Evolutionary conservation across 2,888 invertebrate genomes (phyloP).

Genomic region (Azorinus chamasolen): DNA sequence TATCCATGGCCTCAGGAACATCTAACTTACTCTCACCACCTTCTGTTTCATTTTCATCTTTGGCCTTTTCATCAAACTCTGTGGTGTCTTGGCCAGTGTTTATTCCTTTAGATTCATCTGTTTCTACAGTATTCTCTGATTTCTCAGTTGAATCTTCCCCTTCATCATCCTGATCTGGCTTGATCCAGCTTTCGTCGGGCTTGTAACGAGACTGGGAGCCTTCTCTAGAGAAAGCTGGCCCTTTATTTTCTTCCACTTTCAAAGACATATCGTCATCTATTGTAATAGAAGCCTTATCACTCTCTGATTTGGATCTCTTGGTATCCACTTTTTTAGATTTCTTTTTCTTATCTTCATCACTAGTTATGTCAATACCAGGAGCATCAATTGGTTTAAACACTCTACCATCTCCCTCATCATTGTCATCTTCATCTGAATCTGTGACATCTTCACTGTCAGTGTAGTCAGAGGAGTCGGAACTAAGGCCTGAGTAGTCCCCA

Average conservation of each 20-base stretch:
- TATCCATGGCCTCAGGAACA: slow-evolving; percentile 2
- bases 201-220: slow-evolving; percentile 54
- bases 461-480: slow-evolving; percentile 31
- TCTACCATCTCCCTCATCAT: slow-evolving; percentile 13
- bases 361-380: slow-evolving; percentile 27
- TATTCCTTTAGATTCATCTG: neutral
- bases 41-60: slow-evolving; percentile 27
- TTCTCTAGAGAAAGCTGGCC: slow-evolving; percentile 33
- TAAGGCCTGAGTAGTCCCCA: slow-evolving; percentile 13
- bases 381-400: slow-evolving; percentile 52
- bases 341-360: slow-evolving; percentile 10
- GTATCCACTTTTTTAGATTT: slow-evolving; percentile 25
- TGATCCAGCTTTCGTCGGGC: slow-evolving; percentile 73
- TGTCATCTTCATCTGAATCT: slow-evolving; percentile 7
- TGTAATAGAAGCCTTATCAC: slow-evolving; percentile 43
- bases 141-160: slow-evolving; percentile 16
- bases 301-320: slow-evolving; percentile 49
- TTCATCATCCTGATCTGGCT: slow-evolving; percentile 46
- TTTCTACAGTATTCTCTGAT: slow-evolving; percentile 1
- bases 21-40: slow-evolving; percentile 19
- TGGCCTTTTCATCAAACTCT: neutral
- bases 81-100: slow-evolving; percentile 6
- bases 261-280: slow-evolving; percentile 44
- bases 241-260: slow-evolving; percentile 20
- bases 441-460: slow-evolving; percentile 26